These are phyloP conservation scores for Theretra japonica DNA, from an alignment of 2,888 invertebrate genomes.

Conservation along the genomic window DNA sequence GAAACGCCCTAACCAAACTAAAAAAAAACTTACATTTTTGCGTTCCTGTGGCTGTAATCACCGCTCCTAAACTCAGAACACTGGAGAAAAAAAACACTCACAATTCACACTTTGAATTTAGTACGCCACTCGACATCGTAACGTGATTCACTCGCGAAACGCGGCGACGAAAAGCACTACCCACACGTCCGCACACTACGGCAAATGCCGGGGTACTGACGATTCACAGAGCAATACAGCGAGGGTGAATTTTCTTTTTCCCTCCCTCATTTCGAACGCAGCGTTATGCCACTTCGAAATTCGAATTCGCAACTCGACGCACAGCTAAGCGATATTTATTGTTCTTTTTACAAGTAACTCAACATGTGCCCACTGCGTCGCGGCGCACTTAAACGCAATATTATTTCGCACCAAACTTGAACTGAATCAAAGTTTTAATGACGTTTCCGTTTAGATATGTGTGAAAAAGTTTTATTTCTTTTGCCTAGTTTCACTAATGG, in stretches of 20 bases:
- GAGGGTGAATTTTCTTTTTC: slow-evolving; percentile 52
- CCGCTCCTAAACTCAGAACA: slow-evolving; percentile 21
- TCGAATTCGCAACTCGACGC: slow-evolving; percentile 48
- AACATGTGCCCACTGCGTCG: background rate
- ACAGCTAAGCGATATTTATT: slow-evolving; percentile 45
- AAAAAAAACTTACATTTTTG: slow-evolving; percentile 29
- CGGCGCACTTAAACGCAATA: no score
- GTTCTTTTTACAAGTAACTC: slow-evolving; percentile 34
- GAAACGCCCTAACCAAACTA: background rate
- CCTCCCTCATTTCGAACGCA: slow-evolving; percentile 41
- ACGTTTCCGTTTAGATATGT: background rate
- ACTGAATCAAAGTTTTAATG: slow-evolving; percentile 4
- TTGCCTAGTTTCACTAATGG: background rate
- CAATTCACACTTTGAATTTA: slow-evolving; percentile 60
- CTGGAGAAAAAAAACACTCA: slow-evolving; percentile 54
- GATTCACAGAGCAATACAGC: slow-evolving; percentile 38
- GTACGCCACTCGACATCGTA: slow-evolving; percentile 71
- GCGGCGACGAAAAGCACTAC: slow-evolving; percentile 48
- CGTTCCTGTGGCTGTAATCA: slow-evolving; percentile 6
- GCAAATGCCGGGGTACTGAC: slow-evolving; percentile 74
- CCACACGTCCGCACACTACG: slow-evolving; percentile 59
- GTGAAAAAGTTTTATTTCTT: background rate
- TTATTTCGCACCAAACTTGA: background rate
- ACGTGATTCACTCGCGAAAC: slow-evolving; percentile 61
- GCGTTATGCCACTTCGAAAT: slow-evolving; percentile 45